Evolutionary conservation across 2,797 vertebrate genomes (phyloP).

Genomic region (Taenioides sp.): DNA sequence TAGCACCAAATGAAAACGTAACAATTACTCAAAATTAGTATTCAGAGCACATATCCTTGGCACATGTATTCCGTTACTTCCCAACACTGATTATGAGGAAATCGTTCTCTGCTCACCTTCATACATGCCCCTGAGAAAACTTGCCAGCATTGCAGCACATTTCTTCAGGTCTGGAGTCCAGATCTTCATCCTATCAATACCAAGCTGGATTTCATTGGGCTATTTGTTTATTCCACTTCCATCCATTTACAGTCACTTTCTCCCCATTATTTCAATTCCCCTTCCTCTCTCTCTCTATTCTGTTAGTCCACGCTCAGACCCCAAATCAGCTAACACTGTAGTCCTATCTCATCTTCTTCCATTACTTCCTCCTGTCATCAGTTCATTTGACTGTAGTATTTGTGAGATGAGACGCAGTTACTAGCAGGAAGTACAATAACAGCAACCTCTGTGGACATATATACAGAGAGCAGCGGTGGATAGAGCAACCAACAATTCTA

Average conservation of each 20-base stretch:
- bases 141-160: too few relatives aligned
- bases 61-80: too few relatives aligned
- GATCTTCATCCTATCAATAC: not conserved
- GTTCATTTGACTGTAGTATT: slow-evolving; percentile 35
- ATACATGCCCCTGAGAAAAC: not conserved
- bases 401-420: slow-evolving; percentile 12
- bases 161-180: not conserved
- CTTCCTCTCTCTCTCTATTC: slow-evolving; percentile 13
- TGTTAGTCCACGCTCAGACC: slow-evolving; percentile 1
- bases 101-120: not conserved
- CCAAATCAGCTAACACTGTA: slow-evolving; percentile 7
- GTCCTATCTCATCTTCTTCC: slow-evolving; percentile 13
- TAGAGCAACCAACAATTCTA: too few relatives aligned
- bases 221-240: not conserved
- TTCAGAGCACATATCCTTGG: too few relatives aligned
- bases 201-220: too few relatives aligned
- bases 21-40: too few relatives aligned
- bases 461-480: not conserved
- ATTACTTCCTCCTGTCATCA: slow-evolving; percentile 15
- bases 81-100: too few relatives aligned
- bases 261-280: not conserved
- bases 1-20: too few relatives aligned
- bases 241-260: not conserved
- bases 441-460: slow-evolving; percentile 1
- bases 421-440: slow-evolving; percentile 7